Conservation (phyloP, 1,140 invertebrate species). For the Drosophila sucinea region DNA sequence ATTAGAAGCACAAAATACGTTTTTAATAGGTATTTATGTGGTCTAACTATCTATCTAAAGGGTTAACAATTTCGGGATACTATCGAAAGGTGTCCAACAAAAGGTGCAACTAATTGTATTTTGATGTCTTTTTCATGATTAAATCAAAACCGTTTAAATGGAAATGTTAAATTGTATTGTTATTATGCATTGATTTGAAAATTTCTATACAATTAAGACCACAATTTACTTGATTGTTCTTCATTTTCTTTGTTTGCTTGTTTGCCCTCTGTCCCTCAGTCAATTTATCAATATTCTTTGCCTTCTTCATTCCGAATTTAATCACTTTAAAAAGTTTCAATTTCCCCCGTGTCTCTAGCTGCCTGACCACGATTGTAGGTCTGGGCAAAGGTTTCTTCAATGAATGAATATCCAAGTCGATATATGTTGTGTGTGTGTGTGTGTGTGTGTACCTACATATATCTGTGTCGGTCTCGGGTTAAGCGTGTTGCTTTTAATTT, state of each 20-base stretch:
- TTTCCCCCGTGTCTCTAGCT: conserved; percentile 18
- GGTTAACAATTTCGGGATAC: too few relatives aligned
- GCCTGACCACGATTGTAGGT: conserved; percentile 23
- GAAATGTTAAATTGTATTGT: not conserved
- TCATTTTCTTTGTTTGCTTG: not conserved
- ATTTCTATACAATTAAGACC: conserved; percentile 1
- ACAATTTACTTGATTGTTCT: conserved; percentile 11
- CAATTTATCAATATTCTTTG: conserved; percentile 8
- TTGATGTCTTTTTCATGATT: not conserved
- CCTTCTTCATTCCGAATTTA: conserved; percentile 3
- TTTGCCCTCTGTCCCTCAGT: not conserved
- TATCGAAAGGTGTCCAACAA: too few relatives aligned
- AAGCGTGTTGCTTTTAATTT: conserved; percentile 70
- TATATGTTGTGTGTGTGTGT: conserved; percentile 17
- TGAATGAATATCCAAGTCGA: conserved; percentile 40
- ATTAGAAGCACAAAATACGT: not conserved
- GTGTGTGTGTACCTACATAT: conserved; percentile 15
- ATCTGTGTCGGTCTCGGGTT: conserved; percentile 43
- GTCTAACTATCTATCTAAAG: too few relatives aligned
- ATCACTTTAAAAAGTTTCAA: conserved; percentile 18
- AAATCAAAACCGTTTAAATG: not conserved
- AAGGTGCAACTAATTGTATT: not conserved
- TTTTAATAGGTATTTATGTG: too few relatives aligned
- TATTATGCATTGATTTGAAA: not conserved
- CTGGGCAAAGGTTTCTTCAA: conserved; percentile 37